Evolutionary conservation across 2,113 vertebrate genomes (phyloP).

Genomic region (Grallaria varia): DNA sequence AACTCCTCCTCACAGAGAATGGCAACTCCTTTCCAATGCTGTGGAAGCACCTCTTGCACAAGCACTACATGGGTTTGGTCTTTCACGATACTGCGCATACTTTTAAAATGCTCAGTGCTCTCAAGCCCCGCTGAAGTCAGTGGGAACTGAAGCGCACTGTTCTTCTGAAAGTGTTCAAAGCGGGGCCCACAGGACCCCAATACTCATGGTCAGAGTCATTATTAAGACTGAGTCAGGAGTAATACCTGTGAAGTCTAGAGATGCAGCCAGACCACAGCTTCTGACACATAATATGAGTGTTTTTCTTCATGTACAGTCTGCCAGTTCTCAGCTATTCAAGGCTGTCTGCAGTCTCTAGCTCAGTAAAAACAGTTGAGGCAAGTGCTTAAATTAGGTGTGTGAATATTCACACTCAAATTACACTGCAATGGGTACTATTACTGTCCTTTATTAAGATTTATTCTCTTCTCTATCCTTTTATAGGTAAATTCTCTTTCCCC

Average conservation of each 20-base stretch:
- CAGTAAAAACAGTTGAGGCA: neutral
- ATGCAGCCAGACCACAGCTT: neutral
- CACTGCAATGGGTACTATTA: neutral
- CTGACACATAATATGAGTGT: neutral
- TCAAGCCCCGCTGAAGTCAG: neutral
- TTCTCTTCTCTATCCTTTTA: neutral
- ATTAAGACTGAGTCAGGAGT: neutral
- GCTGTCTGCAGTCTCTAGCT: neutral
- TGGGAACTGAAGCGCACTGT: neutral
- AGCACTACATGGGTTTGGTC: neutral
- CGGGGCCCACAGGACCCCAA: neutral
- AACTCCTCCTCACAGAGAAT: neutral
- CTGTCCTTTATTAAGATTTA: neutral
- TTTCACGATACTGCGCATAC: neutral
- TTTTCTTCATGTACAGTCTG: neutral
- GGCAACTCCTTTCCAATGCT: neutral
- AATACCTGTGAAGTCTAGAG: neutral
- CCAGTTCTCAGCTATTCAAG: neutral
- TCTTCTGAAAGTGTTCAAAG: neutral
- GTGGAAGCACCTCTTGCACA: neutral
- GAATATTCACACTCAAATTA: neutral
- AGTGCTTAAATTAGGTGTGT: neutral
- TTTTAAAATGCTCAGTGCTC: neutral
- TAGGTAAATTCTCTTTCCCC: neutral
- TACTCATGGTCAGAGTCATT: neutral